Conservation (phyloP, 64 coral and sea anemone species). For the Hydrozoanthus tunicans region DNA sequence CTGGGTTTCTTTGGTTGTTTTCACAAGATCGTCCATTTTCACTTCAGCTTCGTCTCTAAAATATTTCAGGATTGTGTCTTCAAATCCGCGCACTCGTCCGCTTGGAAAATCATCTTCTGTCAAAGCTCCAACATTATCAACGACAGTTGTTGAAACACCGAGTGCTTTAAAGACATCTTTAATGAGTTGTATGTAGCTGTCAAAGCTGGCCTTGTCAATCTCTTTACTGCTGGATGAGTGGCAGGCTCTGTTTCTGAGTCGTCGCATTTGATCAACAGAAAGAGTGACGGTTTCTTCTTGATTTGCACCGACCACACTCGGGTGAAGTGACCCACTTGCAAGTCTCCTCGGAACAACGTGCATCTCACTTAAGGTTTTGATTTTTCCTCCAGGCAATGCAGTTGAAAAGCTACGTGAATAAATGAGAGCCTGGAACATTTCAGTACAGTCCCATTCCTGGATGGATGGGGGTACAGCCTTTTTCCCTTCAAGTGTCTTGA, state of each 20-base stretch:
- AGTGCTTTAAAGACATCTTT: constrained; percentile 20
- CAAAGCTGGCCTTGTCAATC: background rate
- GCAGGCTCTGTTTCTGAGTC: background rate
- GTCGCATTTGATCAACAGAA: constrained; percentile 18
- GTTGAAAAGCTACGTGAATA: background rate
- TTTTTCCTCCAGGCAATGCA: background rate
- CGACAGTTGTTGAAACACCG: background rate
- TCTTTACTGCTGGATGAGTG: constrained; percentile 6
- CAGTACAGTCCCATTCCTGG: background rate
- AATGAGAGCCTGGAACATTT: background rate
- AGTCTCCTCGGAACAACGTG: background rate
- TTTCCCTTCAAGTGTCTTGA: background rate
- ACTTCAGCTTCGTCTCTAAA: background rate
- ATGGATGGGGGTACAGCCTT: background rate
- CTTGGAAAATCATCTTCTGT: constrained; percentile 18
- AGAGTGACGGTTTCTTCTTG: background rate
- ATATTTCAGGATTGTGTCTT: background rate
- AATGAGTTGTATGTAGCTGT: background rate
- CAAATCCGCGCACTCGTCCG: background rate
- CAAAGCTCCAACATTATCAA: background rate
- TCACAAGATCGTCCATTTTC: background rate
- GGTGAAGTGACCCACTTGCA: background rate
- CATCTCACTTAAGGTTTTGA: background rate
- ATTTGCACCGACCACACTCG: background rate
- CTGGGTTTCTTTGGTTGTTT: background rate